Conservation (phyloP, 1,140 invertebrate genomes). For the Fopius arisanus region DNA sequence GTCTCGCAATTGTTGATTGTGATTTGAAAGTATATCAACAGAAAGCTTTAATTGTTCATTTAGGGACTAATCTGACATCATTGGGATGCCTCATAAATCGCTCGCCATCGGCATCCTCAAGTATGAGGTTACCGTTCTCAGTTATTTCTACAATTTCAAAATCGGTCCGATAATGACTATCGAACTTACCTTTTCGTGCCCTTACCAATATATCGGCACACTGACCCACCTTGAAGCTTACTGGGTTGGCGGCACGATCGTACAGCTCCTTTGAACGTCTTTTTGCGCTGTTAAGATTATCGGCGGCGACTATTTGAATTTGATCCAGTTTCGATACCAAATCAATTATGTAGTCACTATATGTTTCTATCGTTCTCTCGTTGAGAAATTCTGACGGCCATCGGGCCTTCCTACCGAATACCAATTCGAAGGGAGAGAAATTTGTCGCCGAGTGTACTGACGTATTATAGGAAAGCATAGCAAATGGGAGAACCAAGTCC, state of each 20-base stretch:
- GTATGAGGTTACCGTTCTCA: background rate
- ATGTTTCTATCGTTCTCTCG: background rate
- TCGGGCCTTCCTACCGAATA: conserved; percentile 16
- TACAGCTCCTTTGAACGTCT: background rate
- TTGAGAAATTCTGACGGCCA: conserved; percentile 19
- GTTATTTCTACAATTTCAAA: conserved; percentile 13
- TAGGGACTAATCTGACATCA: background rate
- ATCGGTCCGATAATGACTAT: conserved; percentile 23
- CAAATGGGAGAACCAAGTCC: background rate
- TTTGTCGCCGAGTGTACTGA: too few species aligned
- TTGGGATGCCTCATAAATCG: conserved; percentile 20
- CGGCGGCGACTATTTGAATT: background rate
- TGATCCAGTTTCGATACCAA: background rate
- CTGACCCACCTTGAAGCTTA: background rate
- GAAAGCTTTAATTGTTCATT: background rate
- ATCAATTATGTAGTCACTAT: background rate
- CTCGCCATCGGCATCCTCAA: background rate
- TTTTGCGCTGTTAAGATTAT: background rate
- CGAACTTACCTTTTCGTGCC: conserved; percentile 27
- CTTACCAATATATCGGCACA: conserved; percentile 28
- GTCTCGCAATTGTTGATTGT: background rate
- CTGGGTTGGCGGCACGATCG: background rate
- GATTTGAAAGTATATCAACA: too few species aligned
- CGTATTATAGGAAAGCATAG: too few species aligned
- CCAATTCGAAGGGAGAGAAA: too few species aligned